phyloP scores from a whole-genome alignment of 2,888 invertebrate genomes.

The Hartigia nigra region DNA sequence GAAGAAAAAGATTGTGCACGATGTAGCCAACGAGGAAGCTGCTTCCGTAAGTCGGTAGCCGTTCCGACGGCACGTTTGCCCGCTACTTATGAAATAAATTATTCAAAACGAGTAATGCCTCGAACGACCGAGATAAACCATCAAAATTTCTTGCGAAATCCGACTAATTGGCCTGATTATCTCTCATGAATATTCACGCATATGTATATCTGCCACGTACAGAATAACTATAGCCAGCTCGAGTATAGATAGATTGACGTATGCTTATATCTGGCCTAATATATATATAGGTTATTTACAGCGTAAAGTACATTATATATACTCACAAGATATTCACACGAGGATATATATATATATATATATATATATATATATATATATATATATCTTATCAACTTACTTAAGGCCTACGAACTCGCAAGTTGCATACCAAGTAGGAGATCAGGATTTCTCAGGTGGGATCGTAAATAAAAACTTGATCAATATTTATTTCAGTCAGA shows the following conservation, averaged over 20 bases:
- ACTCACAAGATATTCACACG: neutral
- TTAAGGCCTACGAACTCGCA: neutral
- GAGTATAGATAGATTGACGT: neutral
- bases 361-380: neutral
- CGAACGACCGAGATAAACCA: neutral
- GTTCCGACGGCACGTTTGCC: neutral
- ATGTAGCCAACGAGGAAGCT: neutral
- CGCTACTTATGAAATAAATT: slow-evolving; percentile 2
- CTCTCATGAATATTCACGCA: slow-evolving; percentile 16
- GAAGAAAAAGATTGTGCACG: neutral
- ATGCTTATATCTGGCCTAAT: neutral
- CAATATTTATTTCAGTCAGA: neutral
- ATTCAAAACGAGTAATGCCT: neutral
- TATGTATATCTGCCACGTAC: neutral
- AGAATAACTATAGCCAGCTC: neutral
- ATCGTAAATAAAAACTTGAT: neutral
- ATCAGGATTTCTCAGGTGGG: neutral
- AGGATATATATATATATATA: neutral
- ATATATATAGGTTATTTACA: neutral
- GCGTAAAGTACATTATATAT: neutral
- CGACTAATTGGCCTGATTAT: slow-evolving; percentile 20
- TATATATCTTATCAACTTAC: neutral
- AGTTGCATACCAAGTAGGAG: neutral
- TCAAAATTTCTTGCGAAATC: slow-evolving; percentile 8
- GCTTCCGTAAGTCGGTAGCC: neutral